Evolutionary conservation across 2,113 vertebrate genomes (phyloP).

Genomic region (Mesembrinibis cayennensis): DNA sequence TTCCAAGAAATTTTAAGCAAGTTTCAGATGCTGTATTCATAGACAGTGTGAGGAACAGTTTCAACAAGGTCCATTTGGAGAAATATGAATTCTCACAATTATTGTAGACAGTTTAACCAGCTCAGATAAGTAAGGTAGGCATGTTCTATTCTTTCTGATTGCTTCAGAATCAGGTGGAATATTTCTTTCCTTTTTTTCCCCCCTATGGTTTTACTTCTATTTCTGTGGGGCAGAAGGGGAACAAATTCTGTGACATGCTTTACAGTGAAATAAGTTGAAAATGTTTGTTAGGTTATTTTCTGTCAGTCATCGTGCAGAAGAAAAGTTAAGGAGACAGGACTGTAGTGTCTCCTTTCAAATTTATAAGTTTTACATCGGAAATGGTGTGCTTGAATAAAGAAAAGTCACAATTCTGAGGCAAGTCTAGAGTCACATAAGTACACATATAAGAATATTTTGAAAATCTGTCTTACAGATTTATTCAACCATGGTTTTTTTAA

Average conservation of each 20-base stretch:
- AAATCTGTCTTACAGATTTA: background rate
- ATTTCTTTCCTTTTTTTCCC: too few relatives aligned
- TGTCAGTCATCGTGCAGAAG: background rate
- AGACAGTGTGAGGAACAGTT: background rate
- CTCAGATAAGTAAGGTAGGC: background rate
- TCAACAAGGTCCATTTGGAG: background rate
- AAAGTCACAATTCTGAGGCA: background rate
- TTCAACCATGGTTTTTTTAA: background rate
- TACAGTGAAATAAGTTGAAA: background rate
- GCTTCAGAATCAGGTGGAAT: background rate
- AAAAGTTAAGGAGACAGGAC: background rate
- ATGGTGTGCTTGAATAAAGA: background rate
- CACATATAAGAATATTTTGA: background rate
- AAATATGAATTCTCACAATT: background rate
- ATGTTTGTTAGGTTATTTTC: background rate
- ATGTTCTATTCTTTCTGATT: background rate
- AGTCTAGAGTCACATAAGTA: background rate
- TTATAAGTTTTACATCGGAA: constrained; percentile 3
- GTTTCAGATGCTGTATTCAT: background rate
- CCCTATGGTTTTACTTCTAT: background rate
- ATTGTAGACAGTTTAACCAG: background rate
- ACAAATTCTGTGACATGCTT: background rate
- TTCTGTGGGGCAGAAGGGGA: background rate
- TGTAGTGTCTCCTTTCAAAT: background rate
- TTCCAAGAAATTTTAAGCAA: background rate